Evolutionary conservation across 1,140 invertebrate genomes (phyloP).

Genomic region (Brachionus calyciflorus): DNA sequence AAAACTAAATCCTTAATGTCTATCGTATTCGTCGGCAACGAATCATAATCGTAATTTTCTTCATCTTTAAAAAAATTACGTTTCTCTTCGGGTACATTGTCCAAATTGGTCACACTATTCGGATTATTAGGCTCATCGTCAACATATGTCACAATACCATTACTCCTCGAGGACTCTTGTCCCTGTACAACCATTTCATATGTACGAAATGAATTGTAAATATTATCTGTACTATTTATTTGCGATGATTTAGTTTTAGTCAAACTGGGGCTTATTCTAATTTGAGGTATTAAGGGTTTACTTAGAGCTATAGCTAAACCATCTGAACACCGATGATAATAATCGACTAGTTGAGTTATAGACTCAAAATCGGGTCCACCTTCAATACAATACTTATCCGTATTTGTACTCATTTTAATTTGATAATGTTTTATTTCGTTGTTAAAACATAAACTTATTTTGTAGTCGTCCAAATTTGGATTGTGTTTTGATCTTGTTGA

Average conservation of each 20-base stretch:
- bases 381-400: constrained; percentile 59
- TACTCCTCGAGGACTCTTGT: background rate
- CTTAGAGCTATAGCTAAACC: background rate
- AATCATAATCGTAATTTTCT: constrained; percentile 43
- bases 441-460: constrained; percentile 59
- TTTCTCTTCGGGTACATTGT: constrained; percentile 33
- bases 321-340: constrained; percentile 43
- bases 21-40: constrained; percentile 10
- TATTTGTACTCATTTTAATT: constrained; percentile 58
- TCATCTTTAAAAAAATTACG: constrained; percentile 37
- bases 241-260: background rate
- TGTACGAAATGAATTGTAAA: constrained; percentile 31
- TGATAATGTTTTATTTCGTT: constrained; percentile 61
- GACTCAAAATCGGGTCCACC: constrained; percentile 62
- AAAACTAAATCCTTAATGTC: constrained; percentile 24
- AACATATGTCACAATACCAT: background rate
- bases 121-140: constrained; percentile 37
- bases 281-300: constrained; percentile 28
- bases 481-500: background rate
- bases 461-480: background rate
- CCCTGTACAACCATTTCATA: constrained; percentile 3
- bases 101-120: constrained; percentile 14
- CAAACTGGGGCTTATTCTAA: constrained; percentile 4
- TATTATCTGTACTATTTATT: constrained; percentile 7
- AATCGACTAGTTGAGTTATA: constrained; percentile 39